Evolutionary conservation across 2,113 vertebrate species (phyloP).

Genomic region (Bettongia penicillata): DNA sequence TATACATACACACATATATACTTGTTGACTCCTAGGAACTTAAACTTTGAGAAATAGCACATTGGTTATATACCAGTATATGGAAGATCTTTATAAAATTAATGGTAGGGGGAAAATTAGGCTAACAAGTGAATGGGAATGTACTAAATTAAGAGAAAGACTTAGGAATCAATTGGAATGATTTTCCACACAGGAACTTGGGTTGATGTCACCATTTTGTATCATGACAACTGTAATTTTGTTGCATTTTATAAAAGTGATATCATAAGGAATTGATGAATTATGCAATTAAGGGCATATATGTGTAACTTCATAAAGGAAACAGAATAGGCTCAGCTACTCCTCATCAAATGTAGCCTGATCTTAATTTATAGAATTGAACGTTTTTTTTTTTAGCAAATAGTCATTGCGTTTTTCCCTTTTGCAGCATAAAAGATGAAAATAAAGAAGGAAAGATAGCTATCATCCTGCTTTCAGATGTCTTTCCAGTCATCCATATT

Average conservation of each 20-base stretch:
- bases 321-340: neutral
- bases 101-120: slow-evolving; percentile 25
- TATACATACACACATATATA: neutral
- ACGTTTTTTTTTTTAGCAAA: neutral
- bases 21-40: slow-evolving; percentile 30
- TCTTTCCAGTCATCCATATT: slow-evolving; percentile 1
- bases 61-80: neutral
- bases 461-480: neutral
- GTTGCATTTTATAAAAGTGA: neutral
- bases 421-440: neutral
- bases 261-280: neutral
- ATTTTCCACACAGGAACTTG: neutral
- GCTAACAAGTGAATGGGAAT: slow-evolving; percentile 26
- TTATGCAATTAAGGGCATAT: neutral
- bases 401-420: slow-evolving; percentile 2
- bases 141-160: neutral
- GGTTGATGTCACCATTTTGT: slow-evolving; percentile 22
- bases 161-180: slow-evolving; percentile 39
- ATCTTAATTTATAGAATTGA: neutral
- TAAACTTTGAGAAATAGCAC: slow-evolving; percentile 39
- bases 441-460: neutral
- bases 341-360: neutral
- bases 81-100: neutral
- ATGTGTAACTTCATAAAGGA: neutral
- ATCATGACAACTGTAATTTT: slow-evolving; percentile 39